These are phyloP conservation scores for Asobara japonica DNA, from an alignment of 1,140 invertebrate genomes.

Conservation along the genomic window DNA sequence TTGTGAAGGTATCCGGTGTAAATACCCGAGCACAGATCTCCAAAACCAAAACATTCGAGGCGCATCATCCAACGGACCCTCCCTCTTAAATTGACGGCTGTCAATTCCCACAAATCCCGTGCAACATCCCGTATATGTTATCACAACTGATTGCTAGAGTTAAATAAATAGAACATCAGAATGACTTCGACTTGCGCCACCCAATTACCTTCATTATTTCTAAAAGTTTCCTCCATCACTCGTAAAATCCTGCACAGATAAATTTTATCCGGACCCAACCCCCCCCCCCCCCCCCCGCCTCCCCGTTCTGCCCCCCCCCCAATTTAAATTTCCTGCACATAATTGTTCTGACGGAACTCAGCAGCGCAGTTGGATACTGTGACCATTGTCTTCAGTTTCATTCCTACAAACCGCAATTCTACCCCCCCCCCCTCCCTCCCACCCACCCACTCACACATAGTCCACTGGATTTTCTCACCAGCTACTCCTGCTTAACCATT, in stretches of 20 bases:
- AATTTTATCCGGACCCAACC: neutral
- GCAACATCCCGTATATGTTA: no score
- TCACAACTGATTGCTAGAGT: no score
- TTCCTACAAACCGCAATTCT: neutral
- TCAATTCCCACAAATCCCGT: no score
- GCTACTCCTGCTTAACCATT: neutral
- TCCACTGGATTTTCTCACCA: neutral
- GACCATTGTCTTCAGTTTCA: conserved; percentile 10
- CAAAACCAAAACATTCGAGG: no score
- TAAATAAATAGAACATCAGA: no score
- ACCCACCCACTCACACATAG: neutral
- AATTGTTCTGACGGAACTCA: neutral
- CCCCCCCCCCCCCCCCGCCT: neutral
- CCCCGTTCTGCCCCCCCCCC: neutral
- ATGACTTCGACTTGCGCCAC: no score
- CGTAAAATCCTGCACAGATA: no score
- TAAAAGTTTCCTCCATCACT: no score
- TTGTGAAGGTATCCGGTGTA: no score
- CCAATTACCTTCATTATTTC: no score
- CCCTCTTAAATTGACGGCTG: neutral
- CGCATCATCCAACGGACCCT: no score
- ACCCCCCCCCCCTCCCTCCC: neutral
- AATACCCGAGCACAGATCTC: no score
- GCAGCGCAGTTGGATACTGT: neutral
- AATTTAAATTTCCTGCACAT: neutral